phyloP scores from a whole-genome alignment of 2,113 vertebrate genomes.

The Mugil cephalus region DNA sequence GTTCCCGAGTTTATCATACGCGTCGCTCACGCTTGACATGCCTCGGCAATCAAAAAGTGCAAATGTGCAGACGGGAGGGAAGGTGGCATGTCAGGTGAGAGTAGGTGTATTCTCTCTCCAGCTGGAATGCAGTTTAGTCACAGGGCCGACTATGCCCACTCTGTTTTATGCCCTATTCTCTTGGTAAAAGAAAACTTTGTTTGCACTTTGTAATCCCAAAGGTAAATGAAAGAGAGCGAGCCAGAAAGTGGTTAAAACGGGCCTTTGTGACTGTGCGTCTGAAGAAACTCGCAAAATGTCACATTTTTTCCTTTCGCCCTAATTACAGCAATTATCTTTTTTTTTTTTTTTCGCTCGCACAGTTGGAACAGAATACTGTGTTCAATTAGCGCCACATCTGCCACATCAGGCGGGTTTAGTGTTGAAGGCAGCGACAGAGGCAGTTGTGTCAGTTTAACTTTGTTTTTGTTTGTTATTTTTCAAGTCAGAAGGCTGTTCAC shows the following conservation, averaged over 20 bases:
- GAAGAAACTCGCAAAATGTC: slow-evolving; percentile 17
- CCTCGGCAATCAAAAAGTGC: too few species aligned
- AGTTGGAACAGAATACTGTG: slow-evolving; percentile 10
- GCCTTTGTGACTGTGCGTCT: neutral
- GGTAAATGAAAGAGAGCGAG: slow-evolving; percentile 1
- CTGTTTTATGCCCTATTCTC: neutral
- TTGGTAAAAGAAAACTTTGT: neutral
- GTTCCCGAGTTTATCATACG: too few species aligned
- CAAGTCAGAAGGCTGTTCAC: neutral
- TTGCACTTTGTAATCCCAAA: neutral
- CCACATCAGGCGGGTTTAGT: neutral
- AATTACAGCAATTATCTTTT: slow-evolving; percentile 41
- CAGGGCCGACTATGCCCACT: too few species aligned
- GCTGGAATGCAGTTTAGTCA: slow-evolving; percentile 7
- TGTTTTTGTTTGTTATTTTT: too few species aligned
- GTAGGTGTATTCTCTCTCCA: neutral
- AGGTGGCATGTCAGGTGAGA: slow-evolving; percentile 21
- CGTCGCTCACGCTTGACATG: too few species aligned
- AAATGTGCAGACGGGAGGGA: neutral
- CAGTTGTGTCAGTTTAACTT: neutral
- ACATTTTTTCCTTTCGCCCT: slow-evolving; percentile 1
- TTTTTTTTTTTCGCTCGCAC: neutral
- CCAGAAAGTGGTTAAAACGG: neutral
- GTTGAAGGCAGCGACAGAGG: neutral
- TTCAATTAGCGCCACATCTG: slow-evolving; percentile 15